A percentile compares a stretch with the other conserved stretches of the same genome.
phyloP scores from a whole-genome alignment of 1,140 invertebrate species.

The Teleogryllus occipitalis region DNA sequence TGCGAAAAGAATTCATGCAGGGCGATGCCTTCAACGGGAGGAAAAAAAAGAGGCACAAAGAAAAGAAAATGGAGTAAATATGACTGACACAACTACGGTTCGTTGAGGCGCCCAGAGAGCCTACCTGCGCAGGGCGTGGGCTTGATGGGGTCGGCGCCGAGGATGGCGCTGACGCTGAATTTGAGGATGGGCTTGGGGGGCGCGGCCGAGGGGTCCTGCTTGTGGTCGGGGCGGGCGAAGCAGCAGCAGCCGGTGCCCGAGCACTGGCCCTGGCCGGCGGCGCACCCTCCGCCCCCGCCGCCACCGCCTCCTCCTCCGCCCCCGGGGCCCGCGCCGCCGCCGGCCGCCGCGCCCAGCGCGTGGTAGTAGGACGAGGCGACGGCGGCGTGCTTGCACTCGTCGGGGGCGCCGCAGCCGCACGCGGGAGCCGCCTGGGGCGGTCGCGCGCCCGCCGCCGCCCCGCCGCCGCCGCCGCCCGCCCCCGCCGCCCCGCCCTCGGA shows the following conservation, averaged over 20 bases:
- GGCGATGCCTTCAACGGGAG: too few relatives aligned
- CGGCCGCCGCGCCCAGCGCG: not conserved
- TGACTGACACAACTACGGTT: too few relatives aligned
- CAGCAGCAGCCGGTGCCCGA: not conserved
- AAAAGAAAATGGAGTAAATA: too few relatives aligned
- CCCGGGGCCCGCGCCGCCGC: not conserved
- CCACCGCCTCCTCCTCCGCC: not conserved
- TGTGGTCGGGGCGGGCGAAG: constrained; percentile 27
- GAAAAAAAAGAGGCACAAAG: too few relatives aligned
- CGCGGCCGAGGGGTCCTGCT: constrained; percentile 33
- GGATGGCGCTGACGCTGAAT: constrained; percentile 85
- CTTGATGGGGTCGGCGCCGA: constrained; percentile 52
- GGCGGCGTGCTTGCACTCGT: not conserved
- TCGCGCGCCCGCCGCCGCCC: too few relatives aligned
- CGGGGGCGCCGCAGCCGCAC: too few relatives aligned
- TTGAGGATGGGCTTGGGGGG: constrained; percentile 68
- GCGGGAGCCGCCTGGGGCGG: too few relatives aligned
- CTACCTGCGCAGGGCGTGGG: constrained; percentile 26
- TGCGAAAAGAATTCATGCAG: too few relatives aligned
- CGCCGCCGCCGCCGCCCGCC: too few relatives aligned
- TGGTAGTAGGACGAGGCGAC: too few relatives aligned
- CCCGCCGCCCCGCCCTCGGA: too few relatives aligned
- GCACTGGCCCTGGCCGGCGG: not conserved
- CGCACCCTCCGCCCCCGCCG: not conserved
- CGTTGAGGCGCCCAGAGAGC: not conserved